Evolutionary conservation across 37 sponge, comb jelly and placozoan species (phyloP), one percentile per base, ranked within the genome.

Genomic region (Tethya wilhelma): DNA sequence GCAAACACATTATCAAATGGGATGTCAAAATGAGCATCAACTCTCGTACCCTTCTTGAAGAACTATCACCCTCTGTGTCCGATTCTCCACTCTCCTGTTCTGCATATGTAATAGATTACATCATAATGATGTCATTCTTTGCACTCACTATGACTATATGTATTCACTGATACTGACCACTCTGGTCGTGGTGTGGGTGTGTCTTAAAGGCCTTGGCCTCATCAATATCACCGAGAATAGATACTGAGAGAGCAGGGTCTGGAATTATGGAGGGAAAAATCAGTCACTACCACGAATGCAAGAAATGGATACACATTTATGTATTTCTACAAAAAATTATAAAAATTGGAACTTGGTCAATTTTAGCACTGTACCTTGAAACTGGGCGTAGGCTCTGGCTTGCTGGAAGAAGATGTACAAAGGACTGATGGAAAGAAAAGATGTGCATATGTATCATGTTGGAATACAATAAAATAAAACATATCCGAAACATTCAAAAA

Each of bases 391-490:
- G 36, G 84, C 93, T 37, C 59, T 84, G 38, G 77, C 78, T 80
- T 94, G 95, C 41, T 80, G 74, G 88, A 66, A 91, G 28, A 94
- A 72, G 20, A 94, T 70, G 49, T 94, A 91, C 31, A 94, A 78
- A 36, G 89, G 84, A 59, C 95, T 94, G 55, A n/a, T n/a, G n/a
- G n/a, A n/a, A n/a, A n/a, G n/a, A n/a, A n/a, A n/a, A n/a, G n/a
- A n/a, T n/a, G n/a, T n/a, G n/a, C n/a, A n/a, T n/a, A n/a, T n/a
- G n/a, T n/a, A n/a, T n/a, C n/a, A n/a, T n/a, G n/a, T n/a, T n/a
- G n/a, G n/a, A n/a, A n/a, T n/a, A n/a, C n/a, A n/a, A n/a, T n/a
- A n/a, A n/a, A n/a, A n/a, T n/a, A n/a, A n/a, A n/a, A n/a, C n/a
- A n/a, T n/a, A n/a, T n/a, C n/a, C n/a, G n/a, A n/a, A n/a, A n/a